Evolutionary conservation across 2,797 vertebrate genomes (phyloP).

Genomic region (Chlorospingus semifuscus): DNA sequence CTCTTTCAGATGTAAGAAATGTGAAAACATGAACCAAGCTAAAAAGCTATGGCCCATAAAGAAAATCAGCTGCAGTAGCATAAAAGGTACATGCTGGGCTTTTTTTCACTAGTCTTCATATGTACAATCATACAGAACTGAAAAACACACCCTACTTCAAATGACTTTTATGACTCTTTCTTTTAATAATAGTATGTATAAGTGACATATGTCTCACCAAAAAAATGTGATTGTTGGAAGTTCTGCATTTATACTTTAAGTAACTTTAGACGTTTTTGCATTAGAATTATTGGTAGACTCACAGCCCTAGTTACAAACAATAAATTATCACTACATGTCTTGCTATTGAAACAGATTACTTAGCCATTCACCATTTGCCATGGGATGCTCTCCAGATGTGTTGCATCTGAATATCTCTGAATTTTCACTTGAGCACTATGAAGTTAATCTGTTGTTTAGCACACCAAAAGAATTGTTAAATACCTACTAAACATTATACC

Average conservation of each 20-base stretch:
- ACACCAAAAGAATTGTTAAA: constrained; percentile 73
- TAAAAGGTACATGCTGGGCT: neutral
- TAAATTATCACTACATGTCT: constrained; percentile 76
- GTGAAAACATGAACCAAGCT: constrained; percentile 33
- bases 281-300: constrained; percentile 64
- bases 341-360: constrained; percentile 76
- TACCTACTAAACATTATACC: constrained; percentile 63
- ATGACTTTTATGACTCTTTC: neutral
- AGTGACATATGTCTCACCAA: neutral
- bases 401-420: constrained; percentile 73
- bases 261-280: constrained; percentile 45
- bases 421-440: constrained; percentile 60
- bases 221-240: neutral
- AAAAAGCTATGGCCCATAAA: constrained; percentile 25
- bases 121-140: neutral
- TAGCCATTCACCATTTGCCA: constrained; percentile 74
- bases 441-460: constrained; percentile 74
- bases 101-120: neutral
- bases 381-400: constrained; percentile 81
- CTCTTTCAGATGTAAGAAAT: constrained; percentile 67
- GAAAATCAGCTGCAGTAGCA: neutral
- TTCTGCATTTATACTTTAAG: neutral
- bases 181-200: neutral
- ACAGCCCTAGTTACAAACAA: constrained; percentile 56
- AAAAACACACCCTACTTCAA: neutral